Conservation (phyloP, 2,797 vertebrate species). For the Thaleichthys pacificus region DNA sequence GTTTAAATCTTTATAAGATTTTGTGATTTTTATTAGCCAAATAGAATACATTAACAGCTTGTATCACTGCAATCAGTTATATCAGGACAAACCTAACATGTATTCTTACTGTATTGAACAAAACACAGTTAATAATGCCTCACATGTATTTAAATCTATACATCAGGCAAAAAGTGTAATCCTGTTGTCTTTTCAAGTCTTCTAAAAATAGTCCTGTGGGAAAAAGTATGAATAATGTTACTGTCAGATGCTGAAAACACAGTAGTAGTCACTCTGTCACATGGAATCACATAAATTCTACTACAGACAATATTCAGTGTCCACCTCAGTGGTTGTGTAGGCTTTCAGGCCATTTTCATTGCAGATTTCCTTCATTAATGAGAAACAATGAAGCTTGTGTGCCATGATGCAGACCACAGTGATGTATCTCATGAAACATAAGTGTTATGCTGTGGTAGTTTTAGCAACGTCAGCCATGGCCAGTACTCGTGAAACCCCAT, state of each 20-base stretch:
- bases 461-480: too few relatives aligned
- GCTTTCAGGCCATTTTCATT: conserved; percentile 19
- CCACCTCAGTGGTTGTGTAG: conserved; percentile 5
- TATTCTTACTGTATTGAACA: neutral
- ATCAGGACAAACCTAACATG: neutral
- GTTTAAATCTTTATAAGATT: neutral
- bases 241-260: conserved; percentile 12
- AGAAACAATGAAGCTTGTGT: conserved; percentile 10
- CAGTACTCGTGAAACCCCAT: too few relatives aligned
- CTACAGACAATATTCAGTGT: neutral
- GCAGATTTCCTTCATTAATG: conserved; percentile 3
- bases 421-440: neutral
- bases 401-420: neutral
- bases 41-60: too few relatives aligned
- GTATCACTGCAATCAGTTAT: neutral
- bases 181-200: conserved; percentile 12
- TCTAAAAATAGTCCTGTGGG: conserved; percentile 30
- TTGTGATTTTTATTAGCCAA: too few relatives aligned
- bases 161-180: neutral
- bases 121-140: neutral
- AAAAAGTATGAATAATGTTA: conserved; percentile 26
- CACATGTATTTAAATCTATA: conserved; percentile 4
- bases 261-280: conserved; percentile 8
- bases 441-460: too few relatives aligned
- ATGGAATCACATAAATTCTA: conserved; percentile 28